Evolutionary conservation across 2,113 vertebrate species (phyloP).

Genomic region (Eulemur macaco): DNA sequence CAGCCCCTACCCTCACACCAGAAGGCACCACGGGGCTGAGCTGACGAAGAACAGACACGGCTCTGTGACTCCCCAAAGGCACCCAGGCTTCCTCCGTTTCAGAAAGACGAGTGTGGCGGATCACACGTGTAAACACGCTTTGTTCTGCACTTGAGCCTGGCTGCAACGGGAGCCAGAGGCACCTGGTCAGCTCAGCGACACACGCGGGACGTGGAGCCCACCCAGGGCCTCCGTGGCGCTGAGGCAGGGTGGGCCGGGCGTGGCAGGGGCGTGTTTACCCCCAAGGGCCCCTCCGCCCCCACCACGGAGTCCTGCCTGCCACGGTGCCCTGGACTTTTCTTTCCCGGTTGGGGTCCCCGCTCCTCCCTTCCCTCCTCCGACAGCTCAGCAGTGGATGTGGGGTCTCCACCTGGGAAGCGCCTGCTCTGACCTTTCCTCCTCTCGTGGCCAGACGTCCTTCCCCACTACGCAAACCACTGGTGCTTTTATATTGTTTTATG

Average conservation of each 20-base stretch:
- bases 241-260: neutral
- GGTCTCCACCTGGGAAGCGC: neutral
- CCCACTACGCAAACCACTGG: neutral
- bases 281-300: neutral
- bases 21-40: neutral
- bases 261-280: neutral
- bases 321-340: too few relatives aligned
- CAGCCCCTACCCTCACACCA: neutral
- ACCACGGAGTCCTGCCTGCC: neutral
- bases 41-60: fast-evolving
- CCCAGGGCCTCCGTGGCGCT: neutral
- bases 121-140: fast-evolving
- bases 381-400: neutral
- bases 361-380: too few relatives aligned
- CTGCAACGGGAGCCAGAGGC: neutral
- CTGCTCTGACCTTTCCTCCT: neutral
- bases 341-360: neutral
- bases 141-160: fast-evolving
- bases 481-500: too few relatives aligned
- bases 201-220: fast-evolving
- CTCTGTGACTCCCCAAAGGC: fast-evolving
- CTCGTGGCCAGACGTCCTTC: neutral
- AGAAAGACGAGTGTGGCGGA: too few relatives aligned
- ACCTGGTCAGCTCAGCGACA: fast-evolving
- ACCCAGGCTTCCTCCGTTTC: neutral